These are phyloP conservation scores for Tetragonisca angustula DNA, from an alignment of 2,888 invertebrate genomes.

Conservation along the genomic window DNA sequence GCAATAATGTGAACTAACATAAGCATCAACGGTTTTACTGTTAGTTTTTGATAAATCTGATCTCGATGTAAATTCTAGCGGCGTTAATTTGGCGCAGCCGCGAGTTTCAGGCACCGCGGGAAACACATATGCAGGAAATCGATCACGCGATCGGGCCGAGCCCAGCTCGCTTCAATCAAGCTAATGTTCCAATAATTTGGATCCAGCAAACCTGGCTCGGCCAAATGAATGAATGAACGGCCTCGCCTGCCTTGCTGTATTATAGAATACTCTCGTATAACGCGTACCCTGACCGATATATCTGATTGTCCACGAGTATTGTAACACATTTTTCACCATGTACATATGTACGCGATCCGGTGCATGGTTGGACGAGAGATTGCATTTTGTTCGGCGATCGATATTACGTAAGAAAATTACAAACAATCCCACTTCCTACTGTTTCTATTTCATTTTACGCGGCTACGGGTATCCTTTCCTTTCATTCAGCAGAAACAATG, in stretches of 20 bases:
- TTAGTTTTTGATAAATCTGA: neutral
- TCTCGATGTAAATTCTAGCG: neutral
- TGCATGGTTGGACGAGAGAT: slow-evolving; percentile 15
- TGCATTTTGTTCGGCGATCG: slow-evolving; percentile 19
- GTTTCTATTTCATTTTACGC: neutral
- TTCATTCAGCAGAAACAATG: neutral
- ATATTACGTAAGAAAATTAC: slow-evolving; percentile 32
- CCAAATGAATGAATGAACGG: slow-evolving; percentile 76
- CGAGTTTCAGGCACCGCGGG: slow-evolving; percentile 5
- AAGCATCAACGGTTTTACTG: neutral
- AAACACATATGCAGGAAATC: slow-evolving; percentile 39
- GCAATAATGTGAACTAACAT: neutral
- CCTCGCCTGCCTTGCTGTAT: slow-evolving; percentile 72
- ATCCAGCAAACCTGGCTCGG: slow-evolving; percentile 73
- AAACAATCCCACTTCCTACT: neutral
- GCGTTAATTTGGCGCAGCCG: slow-evolving; percentile 15
- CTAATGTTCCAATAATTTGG: slow-evolving; percentile 83
- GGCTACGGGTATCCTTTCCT: neutral
- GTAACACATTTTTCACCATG: slow-evolving; percentile 55
- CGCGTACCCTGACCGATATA: slow-evolving; percentile 28
- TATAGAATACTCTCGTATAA: slow-evolving; percentile 47
- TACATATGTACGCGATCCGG: slow-evolving; percentile 35
- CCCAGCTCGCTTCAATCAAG: slow-evolving; percentile 82
- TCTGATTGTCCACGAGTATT: slow-evolving; percentile 15
- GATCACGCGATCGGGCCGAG: slow-evolving; percentile 73